These are phyloP conservation scores for Hemibagrus guttatus DNA, from an alignment of 2,797 vertebrate genomes.

Conservation along the genomic window DNA sequence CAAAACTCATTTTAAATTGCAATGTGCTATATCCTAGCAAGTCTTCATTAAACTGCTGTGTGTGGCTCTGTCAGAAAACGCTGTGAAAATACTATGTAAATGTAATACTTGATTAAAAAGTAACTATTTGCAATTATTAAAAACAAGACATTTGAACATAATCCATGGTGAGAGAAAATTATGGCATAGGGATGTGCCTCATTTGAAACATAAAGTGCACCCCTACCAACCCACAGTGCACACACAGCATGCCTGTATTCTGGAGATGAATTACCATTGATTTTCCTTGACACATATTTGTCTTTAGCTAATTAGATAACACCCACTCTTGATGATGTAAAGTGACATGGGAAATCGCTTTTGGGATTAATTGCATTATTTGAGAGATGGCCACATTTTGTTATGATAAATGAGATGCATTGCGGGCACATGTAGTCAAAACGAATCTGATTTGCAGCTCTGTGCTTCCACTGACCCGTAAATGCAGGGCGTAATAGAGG, in stretches of 20 bases:
- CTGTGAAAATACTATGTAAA: not conserved
- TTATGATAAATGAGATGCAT: conserved; percentile 31
- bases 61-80: not conserved
- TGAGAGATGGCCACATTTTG: not conserved
- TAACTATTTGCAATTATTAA: not conserved
- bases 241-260: conserved; percentile 19
- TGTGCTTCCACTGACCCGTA: conserved; percentile 2
- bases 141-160: not conserved
- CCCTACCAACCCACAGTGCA: not conserved
- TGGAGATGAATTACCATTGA: conserved; percentile 40
- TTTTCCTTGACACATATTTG: conserved; percentile 42
- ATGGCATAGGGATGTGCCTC: not conserved
- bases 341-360: conserved; percentile 32
- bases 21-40: not conserved
- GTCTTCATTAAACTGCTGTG: not conserved
- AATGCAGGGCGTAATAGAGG: conserved; percentile 16
- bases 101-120: not conserved
- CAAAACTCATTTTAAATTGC: not conserved
- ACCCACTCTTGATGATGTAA: conserved; percentile 25
- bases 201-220: not conserved
- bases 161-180: not conserved
- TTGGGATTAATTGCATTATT: conserved; percentile 34
- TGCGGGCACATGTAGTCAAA: conserved; percentile 8
- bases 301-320: conserved; percentile 47
- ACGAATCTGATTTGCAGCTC: conserved; percentile 14